phyloP scores from a whole-genome alignment of 2,113 vertebrate genomes.

The Takifugu flavidus region DNA sequence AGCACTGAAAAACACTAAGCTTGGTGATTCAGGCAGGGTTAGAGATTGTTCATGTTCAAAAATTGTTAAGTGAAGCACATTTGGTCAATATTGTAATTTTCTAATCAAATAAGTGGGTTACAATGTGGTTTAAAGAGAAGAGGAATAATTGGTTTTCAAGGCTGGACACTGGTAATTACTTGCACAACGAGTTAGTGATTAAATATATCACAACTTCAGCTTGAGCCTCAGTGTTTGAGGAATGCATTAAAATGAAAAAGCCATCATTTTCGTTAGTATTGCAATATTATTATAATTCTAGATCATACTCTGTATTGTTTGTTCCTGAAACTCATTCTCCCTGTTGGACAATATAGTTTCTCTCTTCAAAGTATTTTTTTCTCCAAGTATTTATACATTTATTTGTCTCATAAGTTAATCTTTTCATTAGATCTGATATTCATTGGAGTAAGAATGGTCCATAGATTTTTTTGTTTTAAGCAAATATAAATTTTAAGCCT shows the following conservation, averaged over 20 bases:
- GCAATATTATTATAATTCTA: conserved; percentile 20
- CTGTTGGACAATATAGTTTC: neutral
- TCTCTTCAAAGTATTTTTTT: no score
- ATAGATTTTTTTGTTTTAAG: no score
- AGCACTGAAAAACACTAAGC: no score
- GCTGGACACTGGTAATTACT: conserved; percentile 25
- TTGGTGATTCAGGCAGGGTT: no score
- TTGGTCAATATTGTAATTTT: conserved; percentile 9
- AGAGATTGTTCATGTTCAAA: no score
- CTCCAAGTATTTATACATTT: no score
- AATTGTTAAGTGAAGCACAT: neutral
- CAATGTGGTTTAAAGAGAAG: conserved; percentile 18
- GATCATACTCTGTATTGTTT: neutral
- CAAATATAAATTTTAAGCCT: no score
- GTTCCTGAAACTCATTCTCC: no score
- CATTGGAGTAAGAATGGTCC: no score
- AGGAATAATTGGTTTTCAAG: conserved; percentile 30
- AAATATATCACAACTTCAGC: conserved; percentile 20
- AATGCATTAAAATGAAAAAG: conserved; percentile 10
- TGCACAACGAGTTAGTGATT: conserved; percentile 24
- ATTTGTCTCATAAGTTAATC: no score
- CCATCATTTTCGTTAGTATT: conserved; percentile 15
- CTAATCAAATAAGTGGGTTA: conserved; percentile 14
- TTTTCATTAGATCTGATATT: no score
- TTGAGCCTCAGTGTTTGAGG: conserved; percentile 17